Evolutionary conservation across 2,797 vertebrate species (phyloP), one percentile per base, ranked within the genome.

Genomic region (Dendrocincla fuliginosa): DNA sequence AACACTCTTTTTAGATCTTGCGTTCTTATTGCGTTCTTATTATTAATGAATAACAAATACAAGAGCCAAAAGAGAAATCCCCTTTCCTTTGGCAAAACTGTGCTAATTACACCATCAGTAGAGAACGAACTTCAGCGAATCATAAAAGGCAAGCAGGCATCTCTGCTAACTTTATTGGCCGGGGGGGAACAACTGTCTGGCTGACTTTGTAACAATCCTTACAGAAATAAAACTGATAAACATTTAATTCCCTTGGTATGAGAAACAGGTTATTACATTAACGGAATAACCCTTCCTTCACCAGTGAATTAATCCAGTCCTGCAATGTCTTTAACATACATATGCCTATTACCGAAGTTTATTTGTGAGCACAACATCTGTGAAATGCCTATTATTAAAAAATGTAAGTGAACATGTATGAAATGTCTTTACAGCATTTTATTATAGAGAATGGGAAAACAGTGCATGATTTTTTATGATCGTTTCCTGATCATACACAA

Each of bases 31-130:
- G 80, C 41, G 41, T 42, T 44, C 10, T 44, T 44, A 19, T 44
- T 44, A 44, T 44, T 44, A 2, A 24, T 35, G 61, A 61, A 77
- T 89, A 89, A 61, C 52, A 84, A 91, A 55, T 6, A 4, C 15
- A 19, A 37, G 64, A 67, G 82, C 60, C 89, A 83, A 87, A 94
- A 63, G 55, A 93, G 71, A 91, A 96, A 89, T 52, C 71, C 67
- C 78, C 70, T 79, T 85, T 84, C 71, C 64, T 74, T 56, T 39
- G 60, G 85, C 41, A 65, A 73, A 89, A 55, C 81, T 22, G 44
- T 18, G 8, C 56, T 89, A 83, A 85, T 77, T 44, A 70, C 27
- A 28, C 59, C 59, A 42, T 70, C 49, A 3, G 52, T 47, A 86
- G 11, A 24, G 71, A 86, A 78, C 0, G 3, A 75, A 59, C 22